Percentiles rank a stretch among this genome's conserved stretches.
These are phyloP conservation scores for Hypothenemus hampei DNA, from an alignment of 1,140 invertebrate species.

Conservation along the genomic window DNA sequence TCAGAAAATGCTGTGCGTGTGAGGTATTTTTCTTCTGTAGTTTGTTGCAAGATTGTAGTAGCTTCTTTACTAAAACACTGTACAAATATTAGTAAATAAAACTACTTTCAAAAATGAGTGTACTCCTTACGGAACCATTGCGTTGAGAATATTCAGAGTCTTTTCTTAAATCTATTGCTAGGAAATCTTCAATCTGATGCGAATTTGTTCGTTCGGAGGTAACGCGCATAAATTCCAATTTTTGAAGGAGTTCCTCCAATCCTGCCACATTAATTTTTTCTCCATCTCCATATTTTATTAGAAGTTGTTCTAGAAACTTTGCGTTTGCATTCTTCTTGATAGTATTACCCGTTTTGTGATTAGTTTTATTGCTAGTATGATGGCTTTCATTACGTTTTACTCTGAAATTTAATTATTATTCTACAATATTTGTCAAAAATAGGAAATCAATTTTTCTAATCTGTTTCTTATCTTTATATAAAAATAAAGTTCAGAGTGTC, in stretches of 20 bases:
- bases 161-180: slow-evolving; percentile 8
- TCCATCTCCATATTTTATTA: slow-evolving; percentile 52
- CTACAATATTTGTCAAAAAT: slow-evolving; percentile 1
- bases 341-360: neutral
- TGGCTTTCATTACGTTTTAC: no score
- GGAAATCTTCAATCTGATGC: slow-evolving; percentile 21
- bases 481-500: no score
- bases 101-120: no score
- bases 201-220: slow-evolving; percentile 47
- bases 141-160: slow-evolving; percentile 32
- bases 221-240: slow-evolving; percentile 50
- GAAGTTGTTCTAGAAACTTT: slow-evolving; percentile 46
- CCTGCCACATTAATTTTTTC: slow-evolving; percentile 59
- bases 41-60: slow-evolving; percentile 9
- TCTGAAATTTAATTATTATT: neutral
- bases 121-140: slow-evolving; percentile 51
- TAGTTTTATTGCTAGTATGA: neutral
- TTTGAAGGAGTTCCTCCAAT: slow-evolving; percentile 60
- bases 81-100: slow-evolving; percentile 7
- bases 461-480: no score
- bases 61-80: slow-evolving; percentile 27
- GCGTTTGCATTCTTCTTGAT: slow-evolving; percentile 7
- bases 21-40: neutral
- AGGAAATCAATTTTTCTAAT: no score
- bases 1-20: slow-evolving; percentile 31